phyloP scores from a whole-genome alignment of 1,140 invertebrate genomes.

The Drosophila paulistorum region DNA sequence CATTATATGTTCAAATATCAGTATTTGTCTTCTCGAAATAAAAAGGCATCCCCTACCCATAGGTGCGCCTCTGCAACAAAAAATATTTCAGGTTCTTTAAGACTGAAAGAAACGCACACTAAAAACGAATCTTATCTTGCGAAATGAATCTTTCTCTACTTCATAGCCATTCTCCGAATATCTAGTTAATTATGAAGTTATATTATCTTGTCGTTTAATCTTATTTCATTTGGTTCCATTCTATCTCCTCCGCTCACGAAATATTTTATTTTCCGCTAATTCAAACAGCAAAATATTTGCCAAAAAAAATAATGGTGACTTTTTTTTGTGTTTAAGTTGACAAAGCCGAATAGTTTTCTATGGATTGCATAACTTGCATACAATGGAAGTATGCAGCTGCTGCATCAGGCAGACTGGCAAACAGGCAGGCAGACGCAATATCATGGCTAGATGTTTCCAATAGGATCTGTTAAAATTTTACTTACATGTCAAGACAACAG shows the following conservation, averaged over 20 bases:
- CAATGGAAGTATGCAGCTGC: conserved; percentile 4
- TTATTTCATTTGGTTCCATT: neutral
- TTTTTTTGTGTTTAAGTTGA: conserved; percentile 25
- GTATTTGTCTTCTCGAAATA: no score
- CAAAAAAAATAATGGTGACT: conserved; percentile 30
- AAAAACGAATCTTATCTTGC: neutral
- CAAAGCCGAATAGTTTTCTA: conserved; percentile 10
- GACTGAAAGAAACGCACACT: neutral
- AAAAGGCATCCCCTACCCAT: neutral
- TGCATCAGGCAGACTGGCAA: no score
- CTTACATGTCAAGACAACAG: conserved; percentile 97
- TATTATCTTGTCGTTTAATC: conserved; percentile 34
- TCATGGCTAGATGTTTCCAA: neutral
- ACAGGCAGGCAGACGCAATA: neutral
- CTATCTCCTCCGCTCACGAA: neutral
- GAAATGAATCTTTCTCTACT: neutral
- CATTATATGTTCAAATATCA: no score
- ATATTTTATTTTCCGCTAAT: conserved; percentile 38
- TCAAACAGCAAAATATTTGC: conserved; percentile 30
- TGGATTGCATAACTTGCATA: neutral
- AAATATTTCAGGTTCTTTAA: neutral
- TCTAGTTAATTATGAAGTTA: neutral
- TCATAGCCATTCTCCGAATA: neutral
- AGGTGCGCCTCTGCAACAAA: neutral
- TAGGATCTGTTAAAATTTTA: conserved; percentile 60